Base-by-base conservation (phyloP, 2,888 invertebrate genomes). In the Falcaria lacertinaria region DNA sequence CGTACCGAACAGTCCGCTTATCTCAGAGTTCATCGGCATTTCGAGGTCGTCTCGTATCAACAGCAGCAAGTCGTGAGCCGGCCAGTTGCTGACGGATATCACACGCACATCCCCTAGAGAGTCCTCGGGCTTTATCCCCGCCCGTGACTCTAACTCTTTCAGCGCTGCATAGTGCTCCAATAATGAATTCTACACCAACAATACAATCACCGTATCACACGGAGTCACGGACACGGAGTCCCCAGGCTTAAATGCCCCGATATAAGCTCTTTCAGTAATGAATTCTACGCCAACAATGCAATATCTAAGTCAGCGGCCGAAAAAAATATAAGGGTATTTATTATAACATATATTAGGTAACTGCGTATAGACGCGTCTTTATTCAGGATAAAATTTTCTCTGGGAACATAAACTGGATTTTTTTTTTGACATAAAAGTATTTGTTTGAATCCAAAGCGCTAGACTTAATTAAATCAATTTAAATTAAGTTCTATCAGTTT, bases 1-100 rank as follows among this genome's bases (percentile, higher is more conserved):
- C 7, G 41, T 69, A 86, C 87, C 86, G 16, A 84, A 71, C 36
- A 72, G 32, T 17, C 82, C 78, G 44, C 57, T 68, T 45, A 77
- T 68, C 39, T 83, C 80, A 0, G 67, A 53, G 44, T 67, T 62
- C 42, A 62, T 16, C 6, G 71, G 64, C 53, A 64, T 45, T 14
- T 68, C 56, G 15, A 74, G 49, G 50, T 82, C 79, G 16, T 76
- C 72, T 4, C 80, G 68, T 6, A 83, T 50, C 1, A 84, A 67
- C 44, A 86, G 52, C 22, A 85, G 63, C 42, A 87, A 58, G 49
- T 87, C 86, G 42, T 86, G 79, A 0, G 81, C 74, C 0, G 83
- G 74, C 87, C 87, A 87, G 25, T 61, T 58, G 22, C 65, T 80
- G 34, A 90, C 72, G 1, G 89, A 85, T 37, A 91, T 52, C 4